These are phyloP conservation scores for Pasiphila rectangulata DNA, from an alignment of 2,888 invertebrate species.

Conservation along the genomic window DNA sequence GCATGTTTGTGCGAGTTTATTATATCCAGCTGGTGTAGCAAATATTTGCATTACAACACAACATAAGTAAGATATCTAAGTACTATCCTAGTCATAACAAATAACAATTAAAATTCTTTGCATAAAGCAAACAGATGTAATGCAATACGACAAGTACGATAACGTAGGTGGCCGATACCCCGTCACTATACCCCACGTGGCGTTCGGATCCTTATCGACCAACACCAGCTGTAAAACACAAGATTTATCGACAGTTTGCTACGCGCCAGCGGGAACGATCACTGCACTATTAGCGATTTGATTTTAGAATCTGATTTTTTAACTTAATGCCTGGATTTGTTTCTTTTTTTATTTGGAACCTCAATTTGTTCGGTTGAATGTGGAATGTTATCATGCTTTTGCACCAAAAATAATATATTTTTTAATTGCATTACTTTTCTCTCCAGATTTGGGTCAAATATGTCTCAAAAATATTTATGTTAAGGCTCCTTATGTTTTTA, in stretches of 20 bases:
- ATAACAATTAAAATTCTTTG: constrained; percentile 15
- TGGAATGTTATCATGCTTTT: not conserved
- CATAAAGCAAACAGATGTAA: constrained; percentile 22
- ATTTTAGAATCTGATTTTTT: constrained; percentile 5
- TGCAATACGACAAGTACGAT: constrained; percentile 16
- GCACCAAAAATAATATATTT: too few relatives aligned
- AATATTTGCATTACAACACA: not conserved
- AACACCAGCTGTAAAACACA: constrained; percentile 77
- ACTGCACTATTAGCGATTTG: constrained; percentile 68
- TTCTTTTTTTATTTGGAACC: constrained; percentile 12
- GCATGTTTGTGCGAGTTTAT: too few relatives aligned
- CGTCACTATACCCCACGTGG: constrained; percentile 68
- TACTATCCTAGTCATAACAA: not conserved
- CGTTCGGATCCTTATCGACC: constrained; percentile 69
- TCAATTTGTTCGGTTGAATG: not conserved
- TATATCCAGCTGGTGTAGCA: too few relatives aligned
- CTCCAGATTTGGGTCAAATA: too few relatives aligned
- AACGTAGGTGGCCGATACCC: constrained; percentile 28
- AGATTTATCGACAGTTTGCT: constrained; percentile 79
- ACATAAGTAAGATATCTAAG: not conserved
- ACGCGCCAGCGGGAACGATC: constrained; percentile 67
- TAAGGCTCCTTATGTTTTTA: too few relatives aligned
- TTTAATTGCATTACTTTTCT: too few relatives aligned
- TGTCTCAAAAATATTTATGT: too few relatives aligned
- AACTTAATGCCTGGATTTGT: constrained; percentile 21